Conservation (phyloP, 2,797 vertebrate genomes). For the Cottoperca gobio region DNA sequence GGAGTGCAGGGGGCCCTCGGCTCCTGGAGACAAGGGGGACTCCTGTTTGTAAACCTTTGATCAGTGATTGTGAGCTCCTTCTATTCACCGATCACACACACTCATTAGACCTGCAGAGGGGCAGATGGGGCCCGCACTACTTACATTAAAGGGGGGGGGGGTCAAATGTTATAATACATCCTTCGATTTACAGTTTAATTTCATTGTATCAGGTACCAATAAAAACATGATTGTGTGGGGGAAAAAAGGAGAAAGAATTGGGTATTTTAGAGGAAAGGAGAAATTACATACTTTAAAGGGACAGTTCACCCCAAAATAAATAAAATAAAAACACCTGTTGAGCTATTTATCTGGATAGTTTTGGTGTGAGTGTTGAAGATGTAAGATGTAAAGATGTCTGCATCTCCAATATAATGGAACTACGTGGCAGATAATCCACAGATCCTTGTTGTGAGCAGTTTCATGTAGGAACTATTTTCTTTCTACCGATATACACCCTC, state of each 20-base stretch:
- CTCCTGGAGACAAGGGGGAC: constrained; percentile 37
- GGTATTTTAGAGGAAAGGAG: neutral
- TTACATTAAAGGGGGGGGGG: neutral
- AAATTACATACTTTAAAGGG: neutral
- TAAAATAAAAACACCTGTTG: no score
- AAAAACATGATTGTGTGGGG: no score
- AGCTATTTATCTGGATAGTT: no score
- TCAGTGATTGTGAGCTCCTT: constrained; percentile 30
- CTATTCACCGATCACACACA: constrained; percentile 20
- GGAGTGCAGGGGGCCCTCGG: constrained; percentile 29
- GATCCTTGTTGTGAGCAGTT: no score
- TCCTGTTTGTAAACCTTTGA: constrained; percentile 55
- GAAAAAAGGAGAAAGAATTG: neutral
- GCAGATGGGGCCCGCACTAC: neutral
- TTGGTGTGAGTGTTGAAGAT: no score
- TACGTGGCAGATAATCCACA: no score
- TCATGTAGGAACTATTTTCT: no score
- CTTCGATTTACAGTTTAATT: neutral
- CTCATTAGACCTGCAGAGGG: constrained; percentile 35
- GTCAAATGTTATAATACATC: no score
- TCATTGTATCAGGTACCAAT: neutral
- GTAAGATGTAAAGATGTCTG: no score
- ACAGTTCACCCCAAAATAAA: no score
- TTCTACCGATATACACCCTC: no score
- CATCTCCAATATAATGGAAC: no score